phyloP scores from a whole-genome alignment of 2,113 vertebrate species.

The Alouatta palliata region DNA sequence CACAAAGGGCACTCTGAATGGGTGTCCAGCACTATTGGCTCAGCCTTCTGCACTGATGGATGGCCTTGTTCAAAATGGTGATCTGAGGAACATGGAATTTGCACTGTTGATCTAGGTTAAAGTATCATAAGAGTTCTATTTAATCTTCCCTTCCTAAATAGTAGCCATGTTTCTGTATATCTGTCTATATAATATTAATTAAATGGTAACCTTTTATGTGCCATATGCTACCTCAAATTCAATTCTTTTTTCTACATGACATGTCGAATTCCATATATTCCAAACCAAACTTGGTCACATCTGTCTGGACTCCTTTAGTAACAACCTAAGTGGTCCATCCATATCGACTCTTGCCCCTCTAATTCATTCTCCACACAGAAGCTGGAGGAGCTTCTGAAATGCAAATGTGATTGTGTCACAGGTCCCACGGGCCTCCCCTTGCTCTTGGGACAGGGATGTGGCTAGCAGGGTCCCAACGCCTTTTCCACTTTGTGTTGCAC shows the following conservation, averaged over 20 bases:
- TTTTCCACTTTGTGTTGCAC: background rate
- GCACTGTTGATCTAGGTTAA: background rate
- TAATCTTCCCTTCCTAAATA: background rate
- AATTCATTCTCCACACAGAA: background rate
- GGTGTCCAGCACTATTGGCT: background rate
- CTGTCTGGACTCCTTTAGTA: background rate
- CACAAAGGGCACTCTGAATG: background rate
- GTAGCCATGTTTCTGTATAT: background rate
- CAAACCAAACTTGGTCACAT: background rate
- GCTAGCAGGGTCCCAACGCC: rapidly evolving
- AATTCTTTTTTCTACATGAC: background rate
- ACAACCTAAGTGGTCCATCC: background rate
- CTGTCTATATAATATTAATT: background rate
- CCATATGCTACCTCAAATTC: background rate
- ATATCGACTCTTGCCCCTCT: background rate
- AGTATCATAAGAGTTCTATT: background rate
- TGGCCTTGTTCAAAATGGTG: background rate
- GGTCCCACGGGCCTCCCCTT: background rate
- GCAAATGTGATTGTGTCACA: background rate
- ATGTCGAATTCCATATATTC: background rate
- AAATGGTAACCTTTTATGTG: background rate
- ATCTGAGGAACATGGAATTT: background rate
- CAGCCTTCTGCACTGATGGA: background rate
- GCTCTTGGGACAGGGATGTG: background rate
- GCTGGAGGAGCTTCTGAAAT: background rate